These are phyloP conservation scores for Phaethornis superciliosus DNA, from an alignment of 2,113 vertebrate species.

Conservation along the genomic window DNA sequence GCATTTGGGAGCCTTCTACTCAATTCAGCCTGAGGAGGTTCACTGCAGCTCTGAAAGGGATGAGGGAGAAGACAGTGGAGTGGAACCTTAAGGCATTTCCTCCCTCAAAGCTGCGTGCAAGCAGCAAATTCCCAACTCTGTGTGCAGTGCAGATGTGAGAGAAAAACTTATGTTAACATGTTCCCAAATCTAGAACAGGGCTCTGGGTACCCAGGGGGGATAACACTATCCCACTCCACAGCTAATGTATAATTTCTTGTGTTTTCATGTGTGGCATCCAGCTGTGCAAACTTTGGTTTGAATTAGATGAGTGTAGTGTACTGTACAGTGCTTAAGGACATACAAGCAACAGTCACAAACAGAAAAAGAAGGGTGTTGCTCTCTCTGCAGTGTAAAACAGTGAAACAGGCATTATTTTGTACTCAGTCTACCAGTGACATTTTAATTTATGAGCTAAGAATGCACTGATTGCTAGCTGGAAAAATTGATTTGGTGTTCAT, in stretches of 20 bases:
- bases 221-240: neutral
- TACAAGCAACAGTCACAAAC: neutral
- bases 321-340: neutral
- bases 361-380: neutral
- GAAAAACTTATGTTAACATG: neutral
- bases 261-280: neutral
- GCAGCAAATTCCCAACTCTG: neutral
- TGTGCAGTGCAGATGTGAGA: neutral
- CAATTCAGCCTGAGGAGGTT: neutral
- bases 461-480: constrained; percentile 72
- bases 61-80: neutral
- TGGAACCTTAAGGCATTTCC: neutral
- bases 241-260: neutral
- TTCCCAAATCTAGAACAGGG: neutral
- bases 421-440: constrained; percentile 71
- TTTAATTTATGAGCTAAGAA: constrained; percentile 79
- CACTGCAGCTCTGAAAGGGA: neutral
- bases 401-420: constrained; percentile 62
- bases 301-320: neutral
- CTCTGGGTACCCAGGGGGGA: neutral
- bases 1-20: neutral
- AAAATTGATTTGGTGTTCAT: constrained; percentile 79
- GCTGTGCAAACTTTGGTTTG: neutral
- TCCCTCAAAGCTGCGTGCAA: neutral
- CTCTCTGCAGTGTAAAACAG: neutral